Base-by-base conservation (phyloP, 1,140 invertebrate species). In the Tetranychus urticae region DNA sequence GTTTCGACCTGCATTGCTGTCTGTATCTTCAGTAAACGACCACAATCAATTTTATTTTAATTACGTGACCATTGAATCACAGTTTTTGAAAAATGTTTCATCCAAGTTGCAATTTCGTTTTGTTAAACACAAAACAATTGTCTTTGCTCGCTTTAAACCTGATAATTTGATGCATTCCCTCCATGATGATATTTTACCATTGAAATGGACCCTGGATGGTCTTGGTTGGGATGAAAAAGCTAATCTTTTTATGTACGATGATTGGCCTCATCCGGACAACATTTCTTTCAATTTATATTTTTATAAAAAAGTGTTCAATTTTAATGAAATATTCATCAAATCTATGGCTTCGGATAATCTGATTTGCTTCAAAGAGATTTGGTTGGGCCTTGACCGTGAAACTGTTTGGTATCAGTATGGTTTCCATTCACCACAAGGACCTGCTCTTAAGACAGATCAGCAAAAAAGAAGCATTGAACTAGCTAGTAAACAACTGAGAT, bases 131-230 rank as follows among this genome's bases (percentile, higher is more conserved):
- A n/a, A 12, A 50, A 64, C 60, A 31, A 58, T 74, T 7, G 65
- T 72, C 4, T 68, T 72, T 23, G 66, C 60, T 34, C 68, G 77
- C 33, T 79, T 79, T 63, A 75, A 78, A 65, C 72, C 76, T 7
- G 76, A 77, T 63, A 79, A 79, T 67, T 67, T 78, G 14, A 78
- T 79, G 77, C 77, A 79, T 71, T 71, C 76, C 42, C 67, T 79
- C 46, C 77, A 79, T 69, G 77, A 79, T 69, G 77, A 79, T 66
- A 61, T 79, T 1, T 59, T 79, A 14, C 77, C 77, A 6, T 58
- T 77, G 6, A 73, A 68, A 67, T 58, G 68, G 34, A 76, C 74
- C 31, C 67, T 77, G 36, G 60, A 66, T 14, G 64, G 67, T 13
- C 37, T 71, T 36, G 69, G 68, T 63, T 23, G 50, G 50, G 66